A percentile compares a stretch with the other conserved stretches of the same genome.
Conservation (phyloP, 2,888 invertebrate genomes). For the Brachycybe producta region DNA sequence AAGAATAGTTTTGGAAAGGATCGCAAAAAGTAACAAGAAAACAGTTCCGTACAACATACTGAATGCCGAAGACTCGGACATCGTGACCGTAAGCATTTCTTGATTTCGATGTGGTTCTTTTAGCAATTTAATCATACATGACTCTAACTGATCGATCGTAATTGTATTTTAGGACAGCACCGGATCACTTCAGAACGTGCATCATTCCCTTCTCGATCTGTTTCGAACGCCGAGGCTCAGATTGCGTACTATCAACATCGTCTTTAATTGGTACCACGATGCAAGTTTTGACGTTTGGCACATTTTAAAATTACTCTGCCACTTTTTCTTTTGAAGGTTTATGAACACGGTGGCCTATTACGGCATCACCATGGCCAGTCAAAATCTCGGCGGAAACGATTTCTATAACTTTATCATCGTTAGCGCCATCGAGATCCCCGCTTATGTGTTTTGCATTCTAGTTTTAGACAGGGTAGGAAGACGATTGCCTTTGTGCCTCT, state of each 20-base stretch:
- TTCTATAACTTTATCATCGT: conserved; percentile 20
- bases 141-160: not conserved
- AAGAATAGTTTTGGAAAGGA: conserved; percentile 44
- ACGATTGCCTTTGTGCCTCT: conserved; percentile 12
- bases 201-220: conserved; percentile 13
- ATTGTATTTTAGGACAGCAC: not conserved
- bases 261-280: conserved; percentile 16
- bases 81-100: not conserved
- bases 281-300: not conserved
- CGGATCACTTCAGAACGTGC: not conserved
- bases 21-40: conserved; percentile 29
- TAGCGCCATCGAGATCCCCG: conserved; percentile 20
- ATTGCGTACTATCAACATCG: conserved; percentile 18
- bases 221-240: conserved; percentile 16
- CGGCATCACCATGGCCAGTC: conserved; percentile 23
- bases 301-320: too few species aligned
- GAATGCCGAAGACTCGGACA: not conserved
- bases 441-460: conserved; percentile 20
- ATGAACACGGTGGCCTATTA: conserved; percentile 21
- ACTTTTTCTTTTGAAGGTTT: conserved; percentile 8
- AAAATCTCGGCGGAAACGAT: conserved; percentile 19
- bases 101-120: not conserved
- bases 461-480: conserved; percentile 18
- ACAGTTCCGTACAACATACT: conserved; percentile 1
- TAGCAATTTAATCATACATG: not conserved